Evolutionary conservation across 2,113 vertebrate species (phyloP).

Genomic region (Sisor rabdophorus): DNA sequence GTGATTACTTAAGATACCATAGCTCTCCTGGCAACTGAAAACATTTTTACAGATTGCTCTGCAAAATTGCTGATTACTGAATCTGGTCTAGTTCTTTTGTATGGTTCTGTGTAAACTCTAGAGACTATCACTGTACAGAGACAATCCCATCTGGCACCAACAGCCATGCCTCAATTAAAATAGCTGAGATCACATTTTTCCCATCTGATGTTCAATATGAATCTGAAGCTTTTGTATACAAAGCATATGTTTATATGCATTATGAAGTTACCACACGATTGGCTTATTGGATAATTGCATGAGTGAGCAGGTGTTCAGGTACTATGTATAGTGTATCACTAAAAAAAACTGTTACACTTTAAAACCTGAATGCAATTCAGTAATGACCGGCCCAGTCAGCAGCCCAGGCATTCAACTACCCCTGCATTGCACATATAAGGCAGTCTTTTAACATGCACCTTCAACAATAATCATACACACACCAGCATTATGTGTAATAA

Average conservation of each 20-base stretch:
- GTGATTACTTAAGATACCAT: not conserved
- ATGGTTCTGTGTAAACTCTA: not conserved
- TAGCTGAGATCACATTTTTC: not conserved
- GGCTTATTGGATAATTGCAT: not conserved
- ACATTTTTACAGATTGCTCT: not conserved
- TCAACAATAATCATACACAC: not conserved
- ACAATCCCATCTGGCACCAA: conserved; percentile 3
- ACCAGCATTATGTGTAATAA: not conserved
- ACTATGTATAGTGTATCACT: conserved; percentile 2
- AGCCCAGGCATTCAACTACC: not conserved
- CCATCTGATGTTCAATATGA: not conserved
- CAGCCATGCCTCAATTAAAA: not conserved
- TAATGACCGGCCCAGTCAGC: not conserved
- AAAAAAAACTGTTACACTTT: not conserved
- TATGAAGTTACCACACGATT: not conserved
- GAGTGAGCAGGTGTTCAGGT: not conserved
- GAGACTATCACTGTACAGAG: not conserved
- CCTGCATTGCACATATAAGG: not conserved
- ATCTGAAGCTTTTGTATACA: not conserved
- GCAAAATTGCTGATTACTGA: not conserved
- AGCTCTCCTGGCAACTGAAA: not conserved
- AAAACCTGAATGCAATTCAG: not conserved
- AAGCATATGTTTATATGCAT: not conserved
- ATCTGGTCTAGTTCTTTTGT: not conserved
- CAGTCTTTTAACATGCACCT: not conserved